Evolutionary conservation across 2,797 vertebrate species (phyloP), one percentile per base, ranked within the genome.

Genomic region (Acropternis orthonyx): DNA sequence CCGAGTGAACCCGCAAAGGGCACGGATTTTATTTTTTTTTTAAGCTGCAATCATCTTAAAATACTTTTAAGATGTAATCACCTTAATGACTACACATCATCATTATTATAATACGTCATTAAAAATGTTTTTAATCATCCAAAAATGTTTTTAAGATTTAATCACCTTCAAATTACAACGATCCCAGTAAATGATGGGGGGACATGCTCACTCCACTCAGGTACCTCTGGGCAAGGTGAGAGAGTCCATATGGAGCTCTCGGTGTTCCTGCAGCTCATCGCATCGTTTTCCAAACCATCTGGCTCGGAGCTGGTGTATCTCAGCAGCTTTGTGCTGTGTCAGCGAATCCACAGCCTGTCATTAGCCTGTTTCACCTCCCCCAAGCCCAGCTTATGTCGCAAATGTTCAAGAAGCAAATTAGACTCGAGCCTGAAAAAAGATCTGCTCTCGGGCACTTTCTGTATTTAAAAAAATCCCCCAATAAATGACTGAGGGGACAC

Each of bases 171-270:
- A 52, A 23, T 16, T 17, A 2, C 12, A 8, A 7, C 0, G 9
- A 9, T 39, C 6, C 3, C 1, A 3, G 51, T 6, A 14, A 46
- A 24, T 0, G 27, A 16, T 7, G 44, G 34, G 1, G 1, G 26
- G 1, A n/a, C 1, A 30, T 32, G 26, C 49, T 54, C 0, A 5
- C 51, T 21, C 1, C 14, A 48, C 26, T 4, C 58, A 24, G 73
- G 79, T 36, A 41, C 34, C 34, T 46, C 75, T 24, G 59, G 36
- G 32, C 30, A n/a, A 56, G 80, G 80, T 68, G n/a, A 37, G 12
- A 1, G 19, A 24, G 67, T 5, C 52, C 52, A 10, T 10, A 4
- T 6, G 62, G 76, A 73, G 54, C 34, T 2, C 14, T 5, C 3
- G 12, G 10, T 0, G 12, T 1, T 16, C 54, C 61, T 5, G 52